Conservation (phyloP, 2,888 invertebrate species). For the Tipula helvola region DNA sequence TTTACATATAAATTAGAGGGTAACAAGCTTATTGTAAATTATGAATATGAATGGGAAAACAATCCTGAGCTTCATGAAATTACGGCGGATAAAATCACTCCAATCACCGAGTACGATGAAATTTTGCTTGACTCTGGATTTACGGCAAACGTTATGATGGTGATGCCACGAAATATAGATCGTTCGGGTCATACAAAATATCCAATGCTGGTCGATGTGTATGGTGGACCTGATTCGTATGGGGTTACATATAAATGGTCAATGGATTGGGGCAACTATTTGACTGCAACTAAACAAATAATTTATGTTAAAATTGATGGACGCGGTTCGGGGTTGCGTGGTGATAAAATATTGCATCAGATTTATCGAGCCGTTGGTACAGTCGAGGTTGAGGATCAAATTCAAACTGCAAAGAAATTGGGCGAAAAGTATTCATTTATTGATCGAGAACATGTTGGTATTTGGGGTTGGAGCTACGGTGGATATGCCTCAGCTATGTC, state of each 20-base stretch:
- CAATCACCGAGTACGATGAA: constrained; percentile 44
- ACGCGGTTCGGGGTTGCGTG: constrained; percentile 76
- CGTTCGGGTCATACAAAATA: constrained; percentile 53
- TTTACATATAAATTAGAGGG: constrained; percentile 29
- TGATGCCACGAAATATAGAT: constrained; percentile 60
- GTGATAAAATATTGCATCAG: constrained; percentile 69
- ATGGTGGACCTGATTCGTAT: constrained; percentile 85
- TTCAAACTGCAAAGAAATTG: constrained; percentile 53
- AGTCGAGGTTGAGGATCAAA: constrained; percentile 84
- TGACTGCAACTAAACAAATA: constrained; percentile 70
- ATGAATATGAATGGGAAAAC: constrained; percentile 48
- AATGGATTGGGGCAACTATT: constrained; percentile 78
- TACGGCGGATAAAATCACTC: constrained; percentile 40
- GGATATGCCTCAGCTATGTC: constrained; percentile 87
- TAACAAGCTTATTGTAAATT: constrained; percentile 17
- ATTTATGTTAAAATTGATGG: constrained; percentile 86
- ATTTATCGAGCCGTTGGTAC: constrained; percentile 76
- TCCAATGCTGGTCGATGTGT: constrained; percentile 75
- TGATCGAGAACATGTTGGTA: constrained; percentile 69
- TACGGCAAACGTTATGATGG: constrained; percentile 59
- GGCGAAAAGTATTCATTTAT: constrained; percentile 41
- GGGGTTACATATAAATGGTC: constrained; percentile 68
- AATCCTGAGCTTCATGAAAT: constrained; percentile 44
- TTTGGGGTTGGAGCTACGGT: constrained; percentile 99
- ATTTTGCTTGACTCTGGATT: constrained; percentile 51